phyloP scores from a whole-genome alignment of 1,140 invertebrate species.

The Trichomalopsis sarcophagae region DNA sequence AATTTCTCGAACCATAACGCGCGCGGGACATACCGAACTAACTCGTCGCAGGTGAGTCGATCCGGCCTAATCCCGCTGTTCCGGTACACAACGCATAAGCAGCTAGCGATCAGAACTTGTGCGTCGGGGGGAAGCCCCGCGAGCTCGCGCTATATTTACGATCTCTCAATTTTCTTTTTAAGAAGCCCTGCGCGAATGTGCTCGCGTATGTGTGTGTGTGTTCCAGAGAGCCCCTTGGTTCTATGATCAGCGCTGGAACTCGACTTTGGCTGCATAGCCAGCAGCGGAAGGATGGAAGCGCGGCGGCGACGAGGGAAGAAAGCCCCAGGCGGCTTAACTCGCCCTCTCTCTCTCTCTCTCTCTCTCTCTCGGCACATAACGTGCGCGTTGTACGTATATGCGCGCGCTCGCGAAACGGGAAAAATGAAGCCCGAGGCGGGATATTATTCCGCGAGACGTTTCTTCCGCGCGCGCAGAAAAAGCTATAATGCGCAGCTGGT shows the following conservation, averaged over 20 bases:
- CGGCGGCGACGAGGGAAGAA: background rate
- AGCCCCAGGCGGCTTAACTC: background rate
- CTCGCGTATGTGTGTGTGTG: background rate
- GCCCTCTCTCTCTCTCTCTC: background rate
- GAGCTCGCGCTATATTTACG: constrained; percentile 20
- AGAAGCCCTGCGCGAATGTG: constrained; percentile 36
- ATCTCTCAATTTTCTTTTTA: constrained; percentile 45
- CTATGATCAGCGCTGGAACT: constrained; percentile 14
- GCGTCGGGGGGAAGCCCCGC: background rate
- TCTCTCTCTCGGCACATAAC: background rate
- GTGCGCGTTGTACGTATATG: background rate
- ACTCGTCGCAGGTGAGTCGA: background rate
- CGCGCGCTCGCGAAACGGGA: constrained; percentile 3
- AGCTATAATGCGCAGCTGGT: background rate
- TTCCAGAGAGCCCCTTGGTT: background rate
- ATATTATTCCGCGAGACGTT: constrained; percentile 42
- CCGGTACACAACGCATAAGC: background rate
- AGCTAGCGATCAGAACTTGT: background rate
- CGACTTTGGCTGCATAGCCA: background rate
- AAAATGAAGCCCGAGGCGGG: constrained; percentile 33
- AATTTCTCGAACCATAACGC: background rate
- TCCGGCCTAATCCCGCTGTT: too few relatives aligned
- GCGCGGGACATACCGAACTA: too few relatives aligned
- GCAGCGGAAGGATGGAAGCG: background rate
- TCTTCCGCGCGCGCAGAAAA: background rate